Conservation (phyloP, 2,113 vertebrate species). For the Centropus bengalensis region DNA sequence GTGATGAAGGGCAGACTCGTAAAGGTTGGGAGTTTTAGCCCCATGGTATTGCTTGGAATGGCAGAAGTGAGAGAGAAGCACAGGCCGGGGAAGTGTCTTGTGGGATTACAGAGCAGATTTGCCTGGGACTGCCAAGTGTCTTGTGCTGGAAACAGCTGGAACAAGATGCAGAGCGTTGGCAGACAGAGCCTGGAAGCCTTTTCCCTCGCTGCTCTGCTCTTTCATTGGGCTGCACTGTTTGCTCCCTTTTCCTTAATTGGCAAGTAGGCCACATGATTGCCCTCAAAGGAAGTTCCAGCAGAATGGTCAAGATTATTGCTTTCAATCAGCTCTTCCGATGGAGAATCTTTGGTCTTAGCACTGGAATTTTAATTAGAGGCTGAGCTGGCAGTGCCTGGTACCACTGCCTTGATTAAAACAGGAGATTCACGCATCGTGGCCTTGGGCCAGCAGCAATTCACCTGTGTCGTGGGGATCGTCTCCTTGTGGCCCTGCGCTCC, state of each 20-base stretch:
- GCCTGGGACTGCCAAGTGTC: rapidly evolving
- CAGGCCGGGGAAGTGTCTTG: background rate
- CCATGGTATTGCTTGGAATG: background rate
- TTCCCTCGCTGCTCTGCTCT: background rate
- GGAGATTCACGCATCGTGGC: background rate
- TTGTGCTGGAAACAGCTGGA: background rate
- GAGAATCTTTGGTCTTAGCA: background rate
- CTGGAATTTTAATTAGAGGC: constrained; percentile 40
- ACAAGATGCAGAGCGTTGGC: background rate
- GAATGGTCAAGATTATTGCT: background rate
- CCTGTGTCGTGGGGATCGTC: background rate
- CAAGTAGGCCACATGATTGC: background rate
- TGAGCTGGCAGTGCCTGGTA: background rate
- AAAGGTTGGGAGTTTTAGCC: background rate
- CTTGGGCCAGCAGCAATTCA: rapidly evolving
- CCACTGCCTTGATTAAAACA: background rate
- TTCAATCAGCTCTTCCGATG: background rate
- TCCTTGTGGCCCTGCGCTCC: rapidly evolving
- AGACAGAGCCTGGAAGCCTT: background rate
- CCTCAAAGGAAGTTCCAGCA: background rate
- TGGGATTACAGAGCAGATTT: background rate
- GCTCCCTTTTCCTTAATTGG: background rate
- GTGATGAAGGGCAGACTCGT: background rate
- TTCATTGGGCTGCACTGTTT: background rate
- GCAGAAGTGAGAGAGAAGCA: background rate